These are phyloP conservation scores for Carollia perspicillata DNA, from an alignment of 2,113 vertebrate genomes.

Conservation along the genomic window DNA sequence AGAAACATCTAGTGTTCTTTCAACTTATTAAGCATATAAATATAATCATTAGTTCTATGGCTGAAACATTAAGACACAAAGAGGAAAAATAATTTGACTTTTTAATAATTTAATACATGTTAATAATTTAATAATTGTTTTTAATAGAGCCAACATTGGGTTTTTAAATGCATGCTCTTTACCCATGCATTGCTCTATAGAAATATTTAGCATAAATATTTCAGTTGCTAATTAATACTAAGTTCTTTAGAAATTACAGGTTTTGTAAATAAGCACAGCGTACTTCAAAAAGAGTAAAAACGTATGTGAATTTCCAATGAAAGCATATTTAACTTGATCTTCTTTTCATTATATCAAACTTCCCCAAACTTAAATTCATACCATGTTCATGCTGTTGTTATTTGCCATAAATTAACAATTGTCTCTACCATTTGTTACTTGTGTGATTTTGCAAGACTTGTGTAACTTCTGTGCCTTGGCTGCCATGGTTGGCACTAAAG, in stretches of 20 bases:
- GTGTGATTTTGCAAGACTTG: background rate
- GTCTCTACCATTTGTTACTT: background rate
- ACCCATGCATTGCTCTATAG: background rate
- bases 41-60: background rate
- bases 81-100: slow-evolving; percentile 18
- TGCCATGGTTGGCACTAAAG: background rate
- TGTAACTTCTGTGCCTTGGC: background rate
- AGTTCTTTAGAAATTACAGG: slow-evolving; percentile 17
- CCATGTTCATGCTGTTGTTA: background rate
- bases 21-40: background rate
- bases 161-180: slow-evolving; percentile 27
- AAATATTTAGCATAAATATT: background rate
- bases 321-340: background rate
- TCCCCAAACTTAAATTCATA: background rate
- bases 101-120: background rate
- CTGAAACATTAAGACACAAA: slow-evolving; percentile 15
- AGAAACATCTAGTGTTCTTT: background rate
- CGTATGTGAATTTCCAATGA: background rate
- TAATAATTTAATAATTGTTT: background rate
- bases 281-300: background rate
- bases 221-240: background rate
- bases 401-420: background rate
- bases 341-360: background rate
- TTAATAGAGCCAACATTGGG: background rate
- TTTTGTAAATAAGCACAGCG: background rate